Conservation (phyloP, 1,140 invertebrate genomes). For the Sycophila sp. region DNA sequence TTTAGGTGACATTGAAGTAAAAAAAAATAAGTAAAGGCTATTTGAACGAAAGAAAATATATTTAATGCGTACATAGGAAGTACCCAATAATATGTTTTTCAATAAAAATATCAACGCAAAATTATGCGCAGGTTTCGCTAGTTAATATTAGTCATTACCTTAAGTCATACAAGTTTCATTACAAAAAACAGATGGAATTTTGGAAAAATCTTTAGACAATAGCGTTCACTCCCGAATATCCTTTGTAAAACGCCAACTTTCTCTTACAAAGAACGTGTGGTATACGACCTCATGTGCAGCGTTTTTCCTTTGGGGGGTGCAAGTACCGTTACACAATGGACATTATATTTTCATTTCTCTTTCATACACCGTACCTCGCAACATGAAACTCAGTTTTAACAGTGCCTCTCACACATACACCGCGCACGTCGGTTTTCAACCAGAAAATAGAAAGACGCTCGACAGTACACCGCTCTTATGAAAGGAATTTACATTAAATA, state of each 20-base stretch:
- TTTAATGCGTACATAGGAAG: neutral
- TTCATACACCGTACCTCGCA: slow-evolving; percentile 35
- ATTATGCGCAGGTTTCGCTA: slow-evolving; percentile 9
- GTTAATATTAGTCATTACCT: slow-evolving; percentile 34
- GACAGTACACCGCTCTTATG: slow-evolving; percentile 47
- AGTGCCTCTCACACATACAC: slow-evolving; percentile 35
- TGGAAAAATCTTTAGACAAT: slow-evolving; percentile 6
- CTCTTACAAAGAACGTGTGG: slow-evolving; percentile 29
- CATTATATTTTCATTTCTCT: slow-evolving; percentile 39
- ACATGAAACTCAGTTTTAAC: slow-evolving; percentile 37
- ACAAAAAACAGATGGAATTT: slow-evolving; percentile 31
- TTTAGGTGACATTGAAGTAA: neutral
- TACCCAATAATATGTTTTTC: neutral
- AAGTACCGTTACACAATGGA: slow-evolving; percentile 33
- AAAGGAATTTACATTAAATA: slow-evolving; percentile 47
- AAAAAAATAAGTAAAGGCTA: neutral
- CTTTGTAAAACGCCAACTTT: slow-evolving; percentile 13
- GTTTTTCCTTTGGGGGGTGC: slow-evolving; percentile 18
- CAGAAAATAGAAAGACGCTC: slow-evolving; percentile 56
- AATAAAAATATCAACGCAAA: slow-evolving; percentile 33
- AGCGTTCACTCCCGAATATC: slow-evolving; percentile 17
- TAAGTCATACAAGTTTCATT: slow-evolving; percentile 28
- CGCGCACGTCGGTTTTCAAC: slow-evolving; percentile 42
- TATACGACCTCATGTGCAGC: slow-evolving; percentile 21
- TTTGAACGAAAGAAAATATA: neutral